A percentile compares a stretch with the other conserved stretches of the same genome.
phyloP scores from a whole-genome alignment of 1,140 invertebrate species.

The Palaemon carinicauda region DNA sequence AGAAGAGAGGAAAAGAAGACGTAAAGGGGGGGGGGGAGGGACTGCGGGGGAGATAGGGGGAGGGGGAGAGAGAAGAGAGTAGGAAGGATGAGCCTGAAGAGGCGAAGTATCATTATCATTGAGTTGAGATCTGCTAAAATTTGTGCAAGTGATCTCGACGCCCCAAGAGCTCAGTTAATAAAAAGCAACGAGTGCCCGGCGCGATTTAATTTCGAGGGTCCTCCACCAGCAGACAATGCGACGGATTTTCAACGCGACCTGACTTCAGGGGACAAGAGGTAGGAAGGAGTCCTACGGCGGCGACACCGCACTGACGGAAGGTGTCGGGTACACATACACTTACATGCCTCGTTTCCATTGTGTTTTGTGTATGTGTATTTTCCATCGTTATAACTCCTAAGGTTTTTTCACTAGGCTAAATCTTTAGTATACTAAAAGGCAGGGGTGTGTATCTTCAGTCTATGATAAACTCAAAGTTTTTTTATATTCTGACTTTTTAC shows the following conservation, averaged over 20 bases:
- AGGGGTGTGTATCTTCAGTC: too few relatives aligned
- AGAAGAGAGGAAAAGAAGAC: not conserved
- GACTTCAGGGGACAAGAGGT: not conserved
- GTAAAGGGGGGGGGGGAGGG: not conserved
- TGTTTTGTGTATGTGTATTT: not conserved
- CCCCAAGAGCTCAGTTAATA: slow-evolving; percentile 3
- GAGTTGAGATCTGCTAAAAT: slow-evolving; percentile 6
- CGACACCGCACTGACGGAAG: too few relatives aligned
- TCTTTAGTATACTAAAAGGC: too few relatives aligned
- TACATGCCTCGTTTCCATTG: too few relatives aligned
- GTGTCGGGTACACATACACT: too few relatives aligned
- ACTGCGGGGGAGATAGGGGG: not conserved
- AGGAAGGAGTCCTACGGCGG: not conserved
- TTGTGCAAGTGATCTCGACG: slow-evolving; percentile 2
- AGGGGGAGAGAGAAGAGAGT: not conserved
- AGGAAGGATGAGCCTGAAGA: not conserved
- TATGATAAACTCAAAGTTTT: too few relatives aligned
- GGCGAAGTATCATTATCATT: not conserved
- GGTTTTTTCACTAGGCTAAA: not conserved
- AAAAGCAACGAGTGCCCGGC: slow-evolving; percentile 18
- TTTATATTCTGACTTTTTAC: too few relatives aligned
- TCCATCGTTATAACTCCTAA: not conserved
- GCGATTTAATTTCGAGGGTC: slow-evolving; percentile 38
- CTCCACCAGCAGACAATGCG: slow-evolving; percentile 31
- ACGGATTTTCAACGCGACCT: slow-evolving; percentile 22